Evolutionary conservation across 2,797 vertebrate genomes (phyloP).

Genomic region (Mastacembelus armatus): DNA sequence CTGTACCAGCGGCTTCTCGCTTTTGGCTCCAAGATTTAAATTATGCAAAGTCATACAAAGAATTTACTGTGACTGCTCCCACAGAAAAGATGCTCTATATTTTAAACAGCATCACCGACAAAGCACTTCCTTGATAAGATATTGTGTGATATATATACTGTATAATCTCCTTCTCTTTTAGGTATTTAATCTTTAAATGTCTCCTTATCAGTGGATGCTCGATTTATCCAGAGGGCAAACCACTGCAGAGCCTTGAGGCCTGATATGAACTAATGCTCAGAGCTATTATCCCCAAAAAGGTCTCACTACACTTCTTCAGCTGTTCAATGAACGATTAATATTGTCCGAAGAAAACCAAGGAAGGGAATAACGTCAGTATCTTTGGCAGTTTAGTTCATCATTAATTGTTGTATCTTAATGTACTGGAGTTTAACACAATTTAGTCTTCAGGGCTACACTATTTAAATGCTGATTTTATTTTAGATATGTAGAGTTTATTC

Average conservation of each 20-base stretch:
- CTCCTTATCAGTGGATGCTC: slow-evolving; percentile 48
- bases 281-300: slow-evolving; percentile 49
- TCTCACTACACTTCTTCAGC: slow-evolving; percentile 37
- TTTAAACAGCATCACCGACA: slow-evolving; percentile 48
- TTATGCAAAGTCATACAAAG: slow-evolving; percentile 84
- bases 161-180: slow-evolving; percentile 55
- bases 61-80: slow-evolving; percentile 74
- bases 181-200: slow-evolving; percentile 54
- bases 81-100: slow-evolving; percentile 69
- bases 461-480: not conserved
- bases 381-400: slow-evolving; percentile 45
- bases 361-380: slow-evolving; percentile 34
- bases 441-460: slow-evolving; percentile 4
- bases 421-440: slow-evolving; percentile 29
- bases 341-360: slow-evolving; percentile 56
- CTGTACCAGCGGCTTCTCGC: slow-evolving; percentile 72
- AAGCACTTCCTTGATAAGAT: slow-evolving; percentile 66
- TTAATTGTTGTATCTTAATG: slow-evolving; percentile 52
- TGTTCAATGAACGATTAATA: slow-evolving; percentile 58
- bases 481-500: slow-evolving; percentile 1
- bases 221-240: slow-evolving; percentile 52
- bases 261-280: slow-evolving; percentile 42
- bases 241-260: slow-evolving; percentile 34
- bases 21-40: slow-evolving; percentile 79
- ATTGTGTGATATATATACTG: slow-evolving; percentile 37